Base-by-base conservation (phyloP, 2,797 vertebrate genomes). In the Enteromius afrohamiltoni region DNA sequence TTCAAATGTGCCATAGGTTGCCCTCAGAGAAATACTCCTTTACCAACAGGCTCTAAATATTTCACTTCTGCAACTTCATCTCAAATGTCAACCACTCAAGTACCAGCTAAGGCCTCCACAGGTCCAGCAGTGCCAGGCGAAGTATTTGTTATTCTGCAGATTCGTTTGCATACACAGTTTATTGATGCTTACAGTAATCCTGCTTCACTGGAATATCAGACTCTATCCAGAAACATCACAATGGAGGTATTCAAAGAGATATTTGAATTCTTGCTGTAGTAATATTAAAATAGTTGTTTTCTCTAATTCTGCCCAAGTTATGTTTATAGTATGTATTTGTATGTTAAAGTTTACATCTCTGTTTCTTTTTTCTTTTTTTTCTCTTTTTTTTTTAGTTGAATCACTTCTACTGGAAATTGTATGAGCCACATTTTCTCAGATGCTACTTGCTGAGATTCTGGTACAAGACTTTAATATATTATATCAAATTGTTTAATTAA, bases 371-470 rank as follows among this genome's bases (percentile, higher is more conserved):
- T n/a, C n/a, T n/a, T n/a, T n/a, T n/a, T n/a, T n/a, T n/a, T n/a
- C n/a, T 21, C 34, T 65, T 65, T 65, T 17, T 3, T 60, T 23
- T 67, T 34, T 37, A 67, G 64, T 17, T 67, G 17, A 67, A 37
- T 67, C 64, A 4, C 0, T 67, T 67, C 17, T 67, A 37, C 64
- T 37, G 31, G 64, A 37, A 37, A 21, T 4, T 37, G 7, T 67
- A 67, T 67, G 64, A 34, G 64, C 31, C 31, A 11, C 8, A 5
- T 3, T 67, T 67, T 67, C 64, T 67, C 17, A 37, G 64, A 67
- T 67, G 64, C 31, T 67, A 34, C 64, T 67, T 67, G 31, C 7
- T 67, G 31, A 37, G 64, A 67, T 67, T 67, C 64, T 67, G 64
- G 64, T 67, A 67, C 31, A 67, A 67, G 8, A 37, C n/a, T n/a